Percentiles rank a stretch among this genome's conserved stretches.
Evolutionary conservation across 1,140 invertebrate species (phyloP).

Genomic region (Ptiloglossa arizonensis): DNA sequence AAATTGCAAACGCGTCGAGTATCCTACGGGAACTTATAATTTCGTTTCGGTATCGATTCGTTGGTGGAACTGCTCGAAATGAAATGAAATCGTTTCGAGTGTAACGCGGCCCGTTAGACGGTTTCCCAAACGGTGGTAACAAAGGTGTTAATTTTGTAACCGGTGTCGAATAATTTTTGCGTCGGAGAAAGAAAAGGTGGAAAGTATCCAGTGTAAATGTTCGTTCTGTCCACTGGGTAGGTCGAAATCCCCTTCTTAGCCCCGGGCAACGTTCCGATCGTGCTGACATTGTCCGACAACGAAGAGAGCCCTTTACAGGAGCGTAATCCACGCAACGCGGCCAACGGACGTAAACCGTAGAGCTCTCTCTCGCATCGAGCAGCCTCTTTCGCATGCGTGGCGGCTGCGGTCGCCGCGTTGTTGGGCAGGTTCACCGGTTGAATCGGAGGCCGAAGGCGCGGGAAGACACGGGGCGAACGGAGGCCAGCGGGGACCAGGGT

Average conservation of each 20-base stretch:
- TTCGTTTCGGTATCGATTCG: too few relatives aligned
- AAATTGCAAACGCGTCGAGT: too few relatives aligned
- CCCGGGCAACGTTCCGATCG: not conserved
- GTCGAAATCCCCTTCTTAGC: conserved; percentile 23
- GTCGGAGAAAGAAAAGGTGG: too few relatives aligned
- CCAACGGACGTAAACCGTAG: conserved; percentile 30
- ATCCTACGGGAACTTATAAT: too few relatives aligned
- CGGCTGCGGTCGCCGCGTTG: conserved; percentile 63
- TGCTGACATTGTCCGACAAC: conserved; percentile 27
- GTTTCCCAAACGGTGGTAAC: too few relatives aligned
- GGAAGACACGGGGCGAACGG: conserved; percentile 35
- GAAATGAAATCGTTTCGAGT: too few relatives aligned
- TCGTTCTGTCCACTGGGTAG: not conserved
- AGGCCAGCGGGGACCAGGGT: conserved; percentile 28
- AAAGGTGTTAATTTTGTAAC: too few relatives aligned
- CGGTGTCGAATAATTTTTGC: too few relatives aligned
- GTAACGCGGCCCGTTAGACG: too few relatives aligned
- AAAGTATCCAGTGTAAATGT: not conserved
- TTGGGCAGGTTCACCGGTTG: conserved; percentile 57
- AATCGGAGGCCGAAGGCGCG: conserved; percentile 52
- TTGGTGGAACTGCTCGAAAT: too few relatives aligned
- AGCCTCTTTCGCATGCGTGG: conserved; percentile 63
- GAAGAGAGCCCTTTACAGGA: conserved; percentile 22
- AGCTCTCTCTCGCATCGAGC: conserved; percentile 9
- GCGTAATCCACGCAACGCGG: conserved; percentile 44